Conservation (phyloP, 2,797 vertebrate species). For the Saxicola maurus region DNA sequence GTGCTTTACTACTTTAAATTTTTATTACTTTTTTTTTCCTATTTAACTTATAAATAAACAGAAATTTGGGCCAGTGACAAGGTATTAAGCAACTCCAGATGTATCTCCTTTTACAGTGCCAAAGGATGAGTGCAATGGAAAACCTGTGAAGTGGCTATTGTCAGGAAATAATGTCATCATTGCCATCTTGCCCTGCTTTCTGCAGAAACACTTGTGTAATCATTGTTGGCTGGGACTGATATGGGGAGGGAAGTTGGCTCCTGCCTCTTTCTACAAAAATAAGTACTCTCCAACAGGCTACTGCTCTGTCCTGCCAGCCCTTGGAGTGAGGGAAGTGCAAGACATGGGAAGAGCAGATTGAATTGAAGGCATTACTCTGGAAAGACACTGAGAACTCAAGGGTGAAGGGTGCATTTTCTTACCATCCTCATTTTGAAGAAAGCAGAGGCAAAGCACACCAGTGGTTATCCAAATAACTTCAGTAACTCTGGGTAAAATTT, state of each 20-base stretch:
- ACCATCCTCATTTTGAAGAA: not conserved
- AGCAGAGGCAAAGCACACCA: not conserved
- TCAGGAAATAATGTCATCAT: not conserved
- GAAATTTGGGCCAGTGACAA: not conserved
- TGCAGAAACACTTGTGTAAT: not conserved
- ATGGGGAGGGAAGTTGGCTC: not conserved
- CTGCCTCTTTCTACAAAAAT: not conserved
- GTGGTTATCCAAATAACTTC: not conserved
- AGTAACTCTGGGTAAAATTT: not conserved
- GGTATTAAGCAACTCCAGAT: not conserved
- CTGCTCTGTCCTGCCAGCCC: not conserved
- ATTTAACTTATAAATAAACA: not conserved
- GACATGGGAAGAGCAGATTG: not conserved
- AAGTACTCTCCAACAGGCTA: not conserved
- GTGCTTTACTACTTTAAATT: not conserved
- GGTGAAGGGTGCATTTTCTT: not conserved
- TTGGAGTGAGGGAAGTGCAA: not conserved
- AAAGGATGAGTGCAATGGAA: not conserved
- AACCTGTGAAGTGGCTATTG: not conserved
- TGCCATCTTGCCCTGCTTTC: not conserved
- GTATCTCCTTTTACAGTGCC: not conserved
- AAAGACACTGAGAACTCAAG: not conserved
- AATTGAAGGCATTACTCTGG: not conserved
- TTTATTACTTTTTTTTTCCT: not conserved
- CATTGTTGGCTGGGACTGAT: not conserved